Base-by-base conservation (phyloP, 2,888 invertebrate genomes). In the Coelinius sp. region DNA sequence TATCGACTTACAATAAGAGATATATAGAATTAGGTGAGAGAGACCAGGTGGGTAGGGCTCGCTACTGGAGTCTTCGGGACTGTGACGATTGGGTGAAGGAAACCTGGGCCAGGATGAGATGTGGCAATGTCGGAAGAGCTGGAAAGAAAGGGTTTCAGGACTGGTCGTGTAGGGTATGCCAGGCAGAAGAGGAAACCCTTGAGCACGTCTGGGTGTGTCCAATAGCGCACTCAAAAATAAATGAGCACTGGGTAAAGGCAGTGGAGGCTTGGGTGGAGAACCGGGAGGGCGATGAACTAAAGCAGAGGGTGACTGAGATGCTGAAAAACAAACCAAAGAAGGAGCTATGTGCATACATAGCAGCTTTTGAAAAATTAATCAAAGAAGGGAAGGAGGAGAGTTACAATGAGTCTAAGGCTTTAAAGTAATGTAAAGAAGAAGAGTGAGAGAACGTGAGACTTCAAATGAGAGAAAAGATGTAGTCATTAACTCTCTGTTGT, bases 401-500 rank as follows among this genome's bases (percentile, higher is more conserved):
- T 53, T 22, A 10, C 7, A 53, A 4, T 8, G 12, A 12, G 20
- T 24, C n/a, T 1, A 20, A 53, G 22, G 8, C 12, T 12, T 24
- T 24, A 25, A 24, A 53, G 17, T n/a, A 49, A 8, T 4, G 22
- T 14, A 20, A 14, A 14, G 14, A 17, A 49, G 17, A 49, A 49
- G 14, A 3, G 49, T 49, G 6, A 49, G 22, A 22, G 49, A 14
- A 1, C 2, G 49, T 2, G 14, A 49, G 20, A 49, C 1, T 17
- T 8, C 7, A 14, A 49, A 49, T 1, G 49, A 49, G 20, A 49
- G 6, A 49, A 17, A 49, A 2, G 22, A 2, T n/a, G 17, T n/a
- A 77, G 76, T 72, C 73, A 82, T 14, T 8, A 4, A 31, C 31
- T 8, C 31, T 8, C 31, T 4, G 5, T 31, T 8, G 31, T 31